These are phyloP conservation scores for Stenotaenia linearis DNA, from an alignment of 2,888 invertebrate species.

Conservation along the genomic window DNA sequence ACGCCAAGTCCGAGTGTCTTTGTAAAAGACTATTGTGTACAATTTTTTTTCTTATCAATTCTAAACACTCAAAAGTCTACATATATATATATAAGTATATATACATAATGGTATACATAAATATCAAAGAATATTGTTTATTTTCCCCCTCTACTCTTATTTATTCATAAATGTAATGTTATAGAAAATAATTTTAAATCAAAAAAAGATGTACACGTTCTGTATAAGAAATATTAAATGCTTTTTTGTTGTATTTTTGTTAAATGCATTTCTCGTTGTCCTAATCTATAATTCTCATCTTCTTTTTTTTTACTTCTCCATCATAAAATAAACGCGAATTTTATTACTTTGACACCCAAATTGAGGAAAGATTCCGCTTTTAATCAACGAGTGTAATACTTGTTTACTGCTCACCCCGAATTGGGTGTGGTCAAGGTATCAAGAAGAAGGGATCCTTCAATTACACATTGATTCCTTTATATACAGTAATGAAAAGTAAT, in stretches of 20 bases:
- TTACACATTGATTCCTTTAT: neutral
- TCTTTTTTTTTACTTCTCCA: too few species aligned
- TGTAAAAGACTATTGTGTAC: neutral
- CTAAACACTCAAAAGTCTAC: neutral
- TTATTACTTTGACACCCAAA: neutral
- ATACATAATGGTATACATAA: neutral
- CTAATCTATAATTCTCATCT: neutral
- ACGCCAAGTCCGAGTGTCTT: neutral
- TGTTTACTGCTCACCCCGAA: neutral
- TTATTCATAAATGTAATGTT: neutral
- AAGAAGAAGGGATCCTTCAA: neutral
- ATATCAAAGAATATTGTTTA: neutral
- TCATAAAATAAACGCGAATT: neutral
- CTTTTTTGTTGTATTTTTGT: constrained; percentile 28
- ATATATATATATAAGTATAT: neutral
- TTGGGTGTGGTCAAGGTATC: neutral
- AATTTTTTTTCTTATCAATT: neutral
- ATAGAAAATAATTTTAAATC: neutral
- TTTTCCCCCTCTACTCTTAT: neutral
- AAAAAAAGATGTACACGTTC: neutral
- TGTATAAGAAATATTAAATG: constrained; percentile 17
- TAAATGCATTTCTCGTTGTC: constrained; percentile 19
- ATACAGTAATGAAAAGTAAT: constrained; percentile 1
- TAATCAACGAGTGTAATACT: neutral
- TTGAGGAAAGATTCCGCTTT: neutral